These are phyloP conservation scores for Penaeus vannamei DNA, from an alignment of 1,140 invertebrate species.

Conservation along the genomic window DNA sequence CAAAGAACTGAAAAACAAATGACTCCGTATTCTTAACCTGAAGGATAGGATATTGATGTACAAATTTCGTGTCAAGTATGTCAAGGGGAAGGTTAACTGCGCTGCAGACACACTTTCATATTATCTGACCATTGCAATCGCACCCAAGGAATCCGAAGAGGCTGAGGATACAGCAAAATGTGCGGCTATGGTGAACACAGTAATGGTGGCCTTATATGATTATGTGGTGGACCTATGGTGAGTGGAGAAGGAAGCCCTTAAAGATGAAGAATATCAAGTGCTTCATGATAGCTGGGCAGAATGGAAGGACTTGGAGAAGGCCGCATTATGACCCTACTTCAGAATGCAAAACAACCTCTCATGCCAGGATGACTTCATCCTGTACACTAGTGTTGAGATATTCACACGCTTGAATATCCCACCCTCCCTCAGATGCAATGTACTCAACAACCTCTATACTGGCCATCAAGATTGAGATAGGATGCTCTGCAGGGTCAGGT, in stretches of 20 bases:
- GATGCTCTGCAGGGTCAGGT: neutral
- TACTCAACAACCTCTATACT: neutral
- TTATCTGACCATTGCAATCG: neutral
- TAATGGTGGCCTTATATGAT: neutral
- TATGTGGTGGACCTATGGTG: neutral
- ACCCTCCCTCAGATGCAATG: neutral
- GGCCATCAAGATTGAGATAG: neutral
- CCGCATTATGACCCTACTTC: neutral
- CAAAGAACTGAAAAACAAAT: neutral
- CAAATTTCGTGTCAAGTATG: neutral
- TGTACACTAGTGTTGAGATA: neutral
- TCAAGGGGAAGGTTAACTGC: neutral
- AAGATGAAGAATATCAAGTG: conserved; percentile 11
- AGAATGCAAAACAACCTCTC: neutral
- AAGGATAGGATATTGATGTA: neutral
- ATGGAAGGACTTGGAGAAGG: neutral
- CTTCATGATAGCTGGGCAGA: neutral
- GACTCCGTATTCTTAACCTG: neutral
- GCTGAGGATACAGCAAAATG: neutral
- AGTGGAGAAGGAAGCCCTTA: neutral
- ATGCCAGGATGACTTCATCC: neutral
- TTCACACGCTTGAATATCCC: neutral
- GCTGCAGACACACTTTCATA: neutral
- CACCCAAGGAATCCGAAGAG: neutral
- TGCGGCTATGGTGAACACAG: conserved; percentile 8